Percentiles rank a stretch among this genome's conserved stretches.
phyloP scores from a whole-genome alignment of 2,797 vertebrate genomes.

The Meda fulgida region DNA sequence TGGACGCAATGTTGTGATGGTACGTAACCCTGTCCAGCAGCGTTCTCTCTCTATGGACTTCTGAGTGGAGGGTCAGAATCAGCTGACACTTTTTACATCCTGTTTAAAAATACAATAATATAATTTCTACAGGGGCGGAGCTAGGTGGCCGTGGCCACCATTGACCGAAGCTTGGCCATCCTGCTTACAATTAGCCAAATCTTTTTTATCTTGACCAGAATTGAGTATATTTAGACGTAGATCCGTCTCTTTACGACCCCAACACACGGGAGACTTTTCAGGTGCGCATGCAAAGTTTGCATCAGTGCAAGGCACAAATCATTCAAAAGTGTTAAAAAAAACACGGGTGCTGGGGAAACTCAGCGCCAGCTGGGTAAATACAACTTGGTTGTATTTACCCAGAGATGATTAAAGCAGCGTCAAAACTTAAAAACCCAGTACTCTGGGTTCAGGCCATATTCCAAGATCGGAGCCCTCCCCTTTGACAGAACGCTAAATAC shows the following conservation, averaged over 20 bases:
- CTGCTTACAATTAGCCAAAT: not conserved
- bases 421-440: not conserved
- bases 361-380: not conserved
- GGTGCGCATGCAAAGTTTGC: not conserved
- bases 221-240: not conserved
- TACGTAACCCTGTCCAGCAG: conserved; percentile 82
- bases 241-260: not conserved
- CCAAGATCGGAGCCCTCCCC: not conserved
- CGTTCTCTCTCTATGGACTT: conserved; percentile 93
- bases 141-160: not conserved
- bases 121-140: not conserved
- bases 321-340: not conserved
- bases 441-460: not conserved
- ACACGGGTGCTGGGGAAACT: not conserved
- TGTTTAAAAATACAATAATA: not conserved
- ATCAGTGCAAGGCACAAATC: not conserved
- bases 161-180: not conserved
- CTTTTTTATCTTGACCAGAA: not conserved
- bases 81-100: not conserved
- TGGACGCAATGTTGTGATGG: conserved; percentile 74
- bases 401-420: not conserved
- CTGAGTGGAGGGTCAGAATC: conserved; percentile 65
- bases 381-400: not conserved
- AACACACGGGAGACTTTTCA: not conserved
- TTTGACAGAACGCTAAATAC: not conserved